Conservation (phyloP, 1,140 invertebrate species). For the Drosophila parabipectinata region DNA sequence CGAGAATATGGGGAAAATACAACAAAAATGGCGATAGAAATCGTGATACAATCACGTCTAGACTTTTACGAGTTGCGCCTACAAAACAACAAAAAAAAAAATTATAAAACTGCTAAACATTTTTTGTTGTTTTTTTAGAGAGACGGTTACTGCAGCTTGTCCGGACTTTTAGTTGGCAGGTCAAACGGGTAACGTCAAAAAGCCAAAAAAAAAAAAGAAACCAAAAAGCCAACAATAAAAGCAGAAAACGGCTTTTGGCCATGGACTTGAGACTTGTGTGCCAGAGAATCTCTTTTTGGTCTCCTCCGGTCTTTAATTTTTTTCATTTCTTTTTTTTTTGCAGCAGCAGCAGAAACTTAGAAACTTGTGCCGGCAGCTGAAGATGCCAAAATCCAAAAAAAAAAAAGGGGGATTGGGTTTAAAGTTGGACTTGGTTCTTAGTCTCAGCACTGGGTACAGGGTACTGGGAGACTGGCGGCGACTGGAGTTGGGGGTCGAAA, state of each 20-base stretch:
- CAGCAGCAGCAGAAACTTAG: slow-evolving; percentile 40
- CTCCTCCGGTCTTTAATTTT: slow-evolving; percentile 41
- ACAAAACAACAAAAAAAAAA: slow-evolving; percentile 46
- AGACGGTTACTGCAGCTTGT: slow-evolving; percentile 46
- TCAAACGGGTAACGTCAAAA: slow-evolving; percentile 69
- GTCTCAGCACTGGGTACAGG: too few relatives aligned
- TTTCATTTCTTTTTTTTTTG: neutral
- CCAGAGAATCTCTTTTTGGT: neutral
- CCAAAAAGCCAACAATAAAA: slow-evolving; percentile 1
- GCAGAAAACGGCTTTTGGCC: slow-evolving; percentile 49
- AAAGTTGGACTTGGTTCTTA: neutral
- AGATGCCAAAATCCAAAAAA: slow-evolving; percentile 48
- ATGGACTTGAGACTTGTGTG: slow-evolving; percentile 51
- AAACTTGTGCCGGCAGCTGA: slow-evolving; percentile 66
- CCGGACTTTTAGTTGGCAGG: slow-evolving; percentile 56
- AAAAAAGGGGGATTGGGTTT: neutral
- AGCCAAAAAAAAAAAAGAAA: slow-evolving; percentile 6
- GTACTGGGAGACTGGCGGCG: neutral
- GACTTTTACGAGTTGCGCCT: slow-evolving; percentile 81
- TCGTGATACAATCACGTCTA: slow-evolving; percentile 83
- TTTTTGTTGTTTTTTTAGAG: neutral
- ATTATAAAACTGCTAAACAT: slow-evolving; percentile 26
- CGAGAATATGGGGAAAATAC: slow-evolving; percentile 51
- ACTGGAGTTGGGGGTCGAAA: neutral
- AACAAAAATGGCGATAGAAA: slow-evolving; percentile 83